Percentiles rank a stretch among this genome's conserved stretches.
These are phyloP conservation scores for Hemiscyllium ocellatum DNA, from an alignment of 2,113 vertebrate species.

Conservation along the genomic window DNA sequence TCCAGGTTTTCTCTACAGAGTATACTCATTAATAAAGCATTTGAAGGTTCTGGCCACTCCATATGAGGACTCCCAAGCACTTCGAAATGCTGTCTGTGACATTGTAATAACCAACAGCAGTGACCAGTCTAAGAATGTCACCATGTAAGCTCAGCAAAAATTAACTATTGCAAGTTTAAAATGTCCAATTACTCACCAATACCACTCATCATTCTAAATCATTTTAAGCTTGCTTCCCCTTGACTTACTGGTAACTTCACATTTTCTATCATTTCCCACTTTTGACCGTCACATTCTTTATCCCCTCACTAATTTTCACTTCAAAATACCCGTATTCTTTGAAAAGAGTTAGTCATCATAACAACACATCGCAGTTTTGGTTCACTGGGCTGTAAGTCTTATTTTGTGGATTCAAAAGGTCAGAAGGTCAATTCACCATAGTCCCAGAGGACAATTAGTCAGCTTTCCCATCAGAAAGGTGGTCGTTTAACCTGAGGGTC, in stretches of 20 bases:
- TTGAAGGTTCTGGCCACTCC: conserved; percentile 18
- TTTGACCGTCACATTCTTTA: not conserved
- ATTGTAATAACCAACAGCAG: not conserved
- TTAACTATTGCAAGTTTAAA: not conserved
- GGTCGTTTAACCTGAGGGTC: too few species aligned
- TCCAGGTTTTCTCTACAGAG: not conserved
- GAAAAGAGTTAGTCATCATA: not conserved
- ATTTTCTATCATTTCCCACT: not conserved
- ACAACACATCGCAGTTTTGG: not conserved
- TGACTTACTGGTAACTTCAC: not conserved
- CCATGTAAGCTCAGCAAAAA: not conserved
- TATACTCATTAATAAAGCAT: conserved; percentile 21
- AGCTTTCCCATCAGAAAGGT: too few species aligned
- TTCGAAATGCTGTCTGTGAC: not conserved
- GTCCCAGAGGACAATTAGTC: too few species aligned
- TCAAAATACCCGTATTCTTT: not conserved
- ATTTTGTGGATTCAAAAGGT: not conserved
- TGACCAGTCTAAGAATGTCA: not conserved
- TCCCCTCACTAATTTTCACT: too few species aligned
- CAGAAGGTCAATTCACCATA: too few species aligned
- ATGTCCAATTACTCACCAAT: not conserved
- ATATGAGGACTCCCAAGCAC: not conserved
- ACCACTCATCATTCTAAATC: not conserved
- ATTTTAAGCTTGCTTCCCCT: not conserved
- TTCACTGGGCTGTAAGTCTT: not conserved